Evolutionary conservation across 30 jellyfish, hydroid and myxozoan genomes (phyloP), one percentile per base, ranked within the genome.

Genomic region (Chrysaora quinquecirrha): DNA sequence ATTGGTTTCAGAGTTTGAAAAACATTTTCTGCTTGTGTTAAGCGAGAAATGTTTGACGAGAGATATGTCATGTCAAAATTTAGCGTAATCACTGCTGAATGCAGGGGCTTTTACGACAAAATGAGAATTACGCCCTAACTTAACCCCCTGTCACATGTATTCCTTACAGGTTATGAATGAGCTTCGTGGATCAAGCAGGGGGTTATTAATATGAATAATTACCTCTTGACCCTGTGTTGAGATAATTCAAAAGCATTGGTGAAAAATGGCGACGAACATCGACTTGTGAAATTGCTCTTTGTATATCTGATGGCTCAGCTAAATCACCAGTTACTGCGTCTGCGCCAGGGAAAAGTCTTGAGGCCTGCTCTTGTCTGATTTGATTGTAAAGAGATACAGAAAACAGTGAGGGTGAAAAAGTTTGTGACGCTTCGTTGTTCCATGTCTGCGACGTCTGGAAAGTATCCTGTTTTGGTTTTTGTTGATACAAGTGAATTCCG

Each of bases 221-320:
- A 82, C 92, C 92, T 70, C 85, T 82, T 30, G 69, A 50, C 16
- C 85, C 80, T 0, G 89, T 22, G 68, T 74, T 85, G 28, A 85
- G 72, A 34, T 74, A 85, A 30, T 75, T 75, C 48, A 85, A 85
- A 30, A 85, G 78, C 81, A 74, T 85, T 14, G 96, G 96, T 18
- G 96, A 85, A 23, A 85, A 76, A 34, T 85, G 96, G 43, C 89
- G 85, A 25, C 86, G 49, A 0, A 66, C 87, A 52, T 85, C 96
- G 0, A 48, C 86, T 31, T 83, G 78, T 1, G 62, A 34, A 35
- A 85, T 38, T 0, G 96, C 96, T 52, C 75, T 75, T 31, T 75
- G 96, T 0, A 85, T 85, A 27, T 65, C 89, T n/a, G 88, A 48
- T 1, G 88, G 86, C 34, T 75, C 89, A 0, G 96, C 96, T 18